Percentiles rank a stretch among this genome's conserved stretches.
phyloP scores from a whole-genome alignment of 2,113 vertebrate species.

The Cyprinodon tularosa region DNA sequence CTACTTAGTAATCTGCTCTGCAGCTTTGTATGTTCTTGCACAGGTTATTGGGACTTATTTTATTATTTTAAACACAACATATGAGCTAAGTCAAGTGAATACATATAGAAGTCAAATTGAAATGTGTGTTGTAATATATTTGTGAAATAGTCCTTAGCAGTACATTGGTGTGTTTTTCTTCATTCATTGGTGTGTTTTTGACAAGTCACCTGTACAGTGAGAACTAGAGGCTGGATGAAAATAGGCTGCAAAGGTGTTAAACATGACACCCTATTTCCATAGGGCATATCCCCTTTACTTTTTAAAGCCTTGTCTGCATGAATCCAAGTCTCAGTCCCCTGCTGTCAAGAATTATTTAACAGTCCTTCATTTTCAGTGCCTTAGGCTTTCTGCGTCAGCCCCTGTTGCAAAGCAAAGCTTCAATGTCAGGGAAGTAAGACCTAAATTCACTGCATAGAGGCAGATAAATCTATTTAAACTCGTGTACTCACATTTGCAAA shows the following conservation, averaged over 20 bases:
- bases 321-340: constrained; percentile 50
- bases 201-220: constrained; percentile 26
- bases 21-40: not conserved
- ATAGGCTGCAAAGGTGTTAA: constrained; percentile 48
- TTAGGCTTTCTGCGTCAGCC: constrained; percentile 64
- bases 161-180: not conserved
- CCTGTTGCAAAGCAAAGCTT: constrained; percentile 58
- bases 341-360: constrained; percentile 68
- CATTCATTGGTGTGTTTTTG: not conserved
- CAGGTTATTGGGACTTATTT: not conserved
- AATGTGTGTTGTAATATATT: not conserved
- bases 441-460: constrained; percentile 47
- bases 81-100: not conserved
- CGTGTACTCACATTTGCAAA: constrained; percentile 53
- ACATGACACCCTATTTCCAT: constrained; percentile 48
- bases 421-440: constrained; percentile 55
- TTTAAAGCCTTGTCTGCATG: constrained; percentile 50
- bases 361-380: constrained; percentile 59
- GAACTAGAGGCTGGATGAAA: constrained; percentile 45
- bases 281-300: constrained; percentile 39
- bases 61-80: not conserved
- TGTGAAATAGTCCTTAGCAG: not conserved
- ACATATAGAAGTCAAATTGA: not conserved
- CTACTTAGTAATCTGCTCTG: not conserved
- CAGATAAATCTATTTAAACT: constrained; percentile 48